These are phyloP conservation scores for Ivindomyrus marchei DNA, from an alignment of 2,113 vertebrate species.

Conservation along the genomic window DNA sequence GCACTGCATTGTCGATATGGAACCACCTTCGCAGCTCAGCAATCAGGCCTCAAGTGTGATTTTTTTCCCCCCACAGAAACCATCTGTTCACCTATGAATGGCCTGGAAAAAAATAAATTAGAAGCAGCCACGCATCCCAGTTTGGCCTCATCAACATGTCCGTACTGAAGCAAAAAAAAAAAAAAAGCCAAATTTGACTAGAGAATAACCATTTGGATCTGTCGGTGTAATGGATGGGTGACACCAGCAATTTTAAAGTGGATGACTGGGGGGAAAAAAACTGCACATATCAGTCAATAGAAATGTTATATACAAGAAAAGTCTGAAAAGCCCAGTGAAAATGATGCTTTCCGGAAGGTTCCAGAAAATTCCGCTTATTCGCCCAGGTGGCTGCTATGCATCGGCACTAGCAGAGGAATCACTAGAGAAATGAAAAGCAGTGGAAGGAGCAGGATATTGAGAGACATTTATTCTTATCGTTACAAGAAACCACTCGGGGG, in stretches of 20 bases:
- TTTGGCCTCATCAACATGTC: neutral
- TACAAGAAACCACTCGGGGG: neutral
- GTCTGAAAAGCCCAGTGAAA: neutral
- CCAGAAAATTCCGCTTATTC: neutral
- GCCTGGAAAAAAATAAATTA: neutral
- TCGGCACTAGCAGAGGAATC: neutral
- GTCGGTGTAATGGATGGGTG: neutral
- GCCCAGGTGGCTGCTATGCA: neutral
- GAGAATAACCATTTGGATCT: neutral
- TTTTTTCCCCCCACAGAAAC: neutral
- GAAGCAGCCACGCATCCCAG: neutral
- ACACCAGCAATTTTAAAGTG: neutral
- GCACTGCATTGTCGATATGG: no score
- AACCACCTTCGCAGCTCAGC: neutral
- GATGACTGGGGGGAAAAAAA: neutral
- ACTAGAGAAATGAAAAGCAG: neutral
- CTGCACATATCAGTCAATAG: neutral
- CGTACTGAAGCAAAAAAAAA: neutral
- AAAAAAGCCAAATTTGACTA: neutral
- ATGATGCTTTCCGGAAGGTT: neutral
- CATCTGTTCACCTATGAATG: neutral
- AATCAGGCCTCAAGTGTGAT: neutral
- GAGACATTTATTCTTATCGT: neutral
- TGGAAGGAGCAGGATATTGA: neutral
- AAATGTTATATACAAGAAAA: neutral